phyloP scores from a whole-genome alignment of 2,888 invertebrate genomes.

The Temnothorax ravouxi region DNA sequence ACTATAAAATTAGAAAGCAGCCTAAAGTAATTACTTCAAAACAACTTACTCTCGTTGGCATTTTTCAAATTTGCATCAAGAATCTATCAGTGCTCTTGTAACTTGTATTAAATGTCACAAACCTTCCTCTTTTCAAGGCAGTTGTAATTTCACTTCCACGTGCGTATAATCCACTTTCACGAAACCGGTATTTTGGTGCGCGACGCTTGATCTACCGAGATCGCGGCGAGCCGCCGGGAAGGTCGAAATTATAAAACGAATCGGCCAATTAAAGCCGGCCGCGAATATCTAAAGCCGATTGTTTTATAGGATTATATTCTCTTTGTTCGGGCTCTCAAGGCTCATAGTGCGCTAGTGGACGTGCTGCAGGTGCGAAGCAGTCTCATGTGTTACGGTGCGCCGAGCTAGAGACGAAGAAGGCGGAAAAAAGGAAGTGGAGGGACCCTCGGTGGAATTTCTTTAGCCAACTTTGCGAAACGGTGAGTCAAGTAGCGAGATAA shows the following conservation, averaged over 20 bases:
- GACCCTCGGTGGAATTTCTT: slow-evolving; percentile 56
- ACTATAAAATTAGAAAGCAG: slow-evolving; percentile 41
- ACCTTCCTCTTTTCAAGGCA: slow-evolving; percentile 38
- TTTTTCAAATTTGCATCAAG: slow-evolving; percentile 26
- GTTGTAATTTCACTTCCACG: slow-evolving; percentile 55
- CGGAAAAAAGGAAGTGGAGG: slow-evolving; percentile 39
- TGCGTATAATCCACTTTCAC: slow-evolving; percentile 51
- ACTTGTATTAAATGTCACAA: slow-evolving; percentile 41
- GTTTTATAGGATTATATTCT: slow-evolving; percentile 6
- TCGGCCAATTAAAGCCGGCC: slow-evolving; percentile 27
- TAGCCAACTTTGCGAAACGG: slow-evolving; percentile 68
- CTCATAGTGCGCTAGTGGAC: slow-evolving; percentile 56
- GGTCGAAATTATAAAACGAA: slow-evolving; percentile 28
- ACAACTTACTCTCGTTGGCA: neutral
- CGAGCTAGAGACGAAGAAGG: slow-evolving; percentile 34
- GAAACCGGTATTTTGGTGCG: slow-evolving; percentile 50
- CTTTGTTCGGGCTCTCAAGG: slow-evolving; percentile 16
- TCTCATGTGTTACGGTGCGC: slow-evolving; percentile 57
- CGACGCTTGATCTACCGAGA: slow-evolving; percentile 7
- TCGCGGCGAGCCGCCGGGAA: neutral
- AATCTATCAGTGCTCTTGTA: neutral
- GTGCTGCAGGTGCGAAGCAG: slow-evolving; percentile 61
- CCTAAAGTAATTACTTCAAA: slow-evolving; percentile 24
- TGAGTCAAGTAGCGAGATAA: slow-evolving; percentile 70
- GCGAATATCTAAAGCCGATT: slow-evolving; percentile 15